A percentile compares a stretch with the other conserved stretches of the same genome.
phyloP scores from a whole-genome alignment of 1,140 invertebrate genomes.

The Limonius californicus region DNA sequence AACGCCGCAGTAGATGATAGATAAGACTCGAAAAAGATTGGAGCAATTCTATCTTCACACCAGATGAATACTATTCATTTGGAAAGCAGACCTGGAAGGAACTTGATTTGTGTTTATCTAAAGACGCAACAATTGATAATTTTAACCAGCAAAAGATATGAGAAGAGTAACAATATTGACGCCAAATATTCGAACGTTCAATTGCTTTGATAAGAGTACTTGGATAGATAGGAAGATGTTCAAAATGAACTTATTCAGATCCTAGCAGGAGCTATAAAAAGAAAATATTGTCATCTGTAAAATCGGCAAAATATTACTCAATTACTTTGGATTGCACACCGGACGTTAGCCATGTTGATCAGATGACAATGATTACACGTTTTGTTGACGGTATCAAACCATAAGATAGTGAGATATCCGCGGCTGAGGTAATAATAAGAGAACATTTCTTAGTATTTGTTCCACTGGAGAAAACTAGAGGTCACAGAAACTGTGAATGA shows the following conservation, averaged over 20 bases:
- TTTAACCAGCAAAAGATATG: background rate
- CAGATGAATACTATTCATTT: background rate
- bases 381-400: slow-evolving; percentile 34
- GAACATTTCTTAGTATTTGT: slow-evolving; percentile 8
- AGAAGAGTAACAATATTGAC: background rate
- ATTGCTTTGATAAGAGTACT: background rate
- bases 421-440: background rate
- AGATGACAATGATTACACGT: slow-evolving; percentile 42
- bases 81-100: background rate
- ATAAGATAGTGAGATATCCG: background rate
- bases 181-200: background rate
- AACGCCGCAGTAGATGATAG: too few species aligned
- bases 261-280: slow-evolving; percentile 34
- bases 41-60: background rate
- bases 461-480: background rate
- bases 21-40: background rate
- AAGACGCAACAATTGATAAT: background rate
- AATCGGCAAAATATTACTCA: slow-evolving; percentile 27
- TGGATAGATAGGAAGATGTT: background rate
- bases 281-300: slow-evolving; percentile 36
- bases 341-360: slow-evolving; percentile 46
- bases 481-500: background rate
- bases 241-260: slow-evolving; percentile 33
- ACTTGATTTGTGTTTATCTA: background rate
- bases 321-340: slow-evolving; percentile 24